Evolutionary conservation across 2,797 vertebrate genomes (phyloP).

Genomic region (Manis pentadactyla): DNA sequence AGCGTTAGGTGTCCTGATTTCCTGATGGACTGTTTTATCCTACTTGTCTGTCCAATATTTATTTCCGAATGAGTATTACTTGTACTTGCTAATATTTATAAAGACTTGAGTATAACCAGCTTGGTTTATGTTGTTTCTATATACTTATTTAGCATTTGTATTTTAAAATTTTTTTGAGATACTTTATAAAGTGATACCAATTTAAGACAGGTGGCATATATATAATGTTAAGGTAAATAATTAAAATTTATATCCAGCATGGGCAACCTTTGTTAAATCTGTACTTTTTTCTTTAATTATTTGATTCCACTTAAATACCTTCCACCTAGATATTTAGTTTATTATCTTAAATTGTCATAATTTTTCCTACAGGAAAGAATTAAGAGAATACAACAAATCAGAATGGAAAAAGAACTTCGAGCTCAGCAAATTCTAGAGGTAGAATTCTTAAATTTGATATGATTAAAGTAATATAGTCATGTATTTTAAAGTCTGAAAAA

Average conservation of each 20-base stretch:
- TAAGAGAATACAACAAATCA: conserved; percentile 97
- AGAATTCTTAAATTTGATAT: conserved; percentile 74
- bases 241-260: conserved; percentile 14
- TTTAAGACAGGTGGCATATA: conserved; percentile 11
- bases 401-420: conserved; percentile 97
- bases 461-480: conserved; percentile 45
- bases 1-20: no score
- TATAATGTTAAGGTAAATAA: not conserved
- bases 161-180: conserved; percentile 36
- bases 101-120: not conserved
- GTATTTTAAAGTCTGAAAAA: conserved; percentile 40
- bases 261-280: not conserved
- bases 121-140: conserved; percentile 3
- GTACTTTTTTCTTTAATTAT: conserved; percentile 31
- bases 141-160: conserved; percentile 37
- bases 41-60: no score
- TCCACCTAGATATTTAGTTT: conserved; percentile 30
- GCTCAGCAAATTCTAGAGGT: conserved; percentile 99
- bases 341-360: conserved; percentile 63
- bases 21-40: no score
- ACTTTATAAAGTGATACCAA: conserved; percentile 4
- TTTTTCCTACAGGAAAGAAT: conserved; percentile 94
- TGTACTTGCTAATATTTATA: no score
- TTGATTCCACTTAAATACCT: conserved; percentile 41
- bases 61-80: no score